Percentiles rank a stretch among this genome's conserved stretches.
phyloP scores from a whole-genome alignment of 2,888 invertebrate genomes.

The Tenodera sinensis region DNA sequence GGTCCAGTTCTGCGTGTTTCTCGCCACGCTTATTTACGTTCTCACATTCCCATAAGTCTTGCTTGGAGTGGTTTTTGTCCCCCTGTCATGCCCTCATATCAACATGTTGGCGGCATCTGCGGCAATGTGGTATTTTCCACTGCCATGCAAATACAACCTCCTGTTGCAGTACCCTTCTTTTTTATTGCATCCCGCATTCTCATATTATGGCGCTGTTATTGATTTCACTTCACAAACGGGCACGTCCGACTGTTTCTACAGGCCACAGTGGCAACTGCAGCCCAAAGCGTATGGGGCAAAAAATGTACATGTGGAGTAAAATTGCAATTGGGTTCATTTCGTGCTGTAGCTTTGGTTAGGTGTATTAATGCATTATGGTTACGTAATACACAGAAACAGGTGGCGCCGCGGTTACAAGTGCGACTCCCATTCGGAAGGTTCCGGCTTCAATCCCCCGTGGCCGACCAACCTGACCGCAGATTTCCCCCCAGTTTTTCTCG shows the following conservation, averaged over 20 bases:
- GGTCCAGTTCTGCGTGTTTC: too few relatives aligned
- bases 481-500: too few relatives aligned
- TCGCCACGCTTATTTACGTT: neutral
- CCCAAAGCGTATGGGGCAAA: too few relatives aligned
- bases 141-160: neutral
- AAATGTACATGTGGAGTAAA: too few relatives aligned
- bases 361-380: too few relatives aligned
- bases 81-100: neutral
- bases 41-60: neutral
- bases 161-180: neutral
- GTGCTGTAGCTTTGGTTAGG: too few relatives aligned
- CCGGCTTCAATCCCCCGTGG: too few relatives aligned
- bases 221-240: neutral
- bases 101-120: neutral
- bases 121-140: neutral
- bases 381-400: too few relatives aligned
- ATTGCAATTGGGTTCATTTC: too few relatives aligned
- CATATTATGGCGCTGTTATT: neutral
- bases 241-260: neutral
- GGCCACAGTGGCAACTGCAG: neutral
- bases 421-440: too few relatives aligned
- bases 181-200: neutral
- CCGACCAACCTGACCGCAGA: too few relatives aligned
- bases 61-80: neutral
- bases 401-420: too few relatives aligned